Base-by-base conservation (phyloP, 35 echinoderm and acorn worm genomes). In the Heliocidaris erythrogramma region DNA sequence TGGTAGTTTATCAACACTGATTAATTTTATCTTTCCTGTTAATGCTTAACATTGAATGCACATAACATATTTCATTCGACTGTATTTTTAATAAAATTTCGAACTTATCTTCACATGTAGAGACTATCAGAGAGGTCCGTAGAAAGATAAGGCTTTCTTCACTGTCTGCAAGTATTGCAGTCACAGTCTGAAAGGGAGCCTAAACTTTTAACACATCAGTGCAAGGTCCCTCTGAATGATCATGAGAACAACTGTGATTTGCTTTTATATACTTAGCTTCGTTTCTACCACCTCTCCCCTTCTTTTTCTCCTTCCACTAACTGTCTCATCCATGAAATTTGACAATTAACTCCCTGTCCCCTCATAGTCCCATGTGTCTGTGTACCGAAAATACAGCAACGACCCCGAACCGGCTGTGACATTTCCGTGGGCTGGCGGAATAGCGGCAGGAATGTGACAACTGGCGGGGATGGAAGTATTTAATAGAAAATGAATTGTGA, bases 401-500 rank as follows among this genome's bases (percentile, higher is more conserved):
- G 65, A 78, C 65, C 65, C 65, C 65, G n/a, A 21, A 78, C 65
- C 27, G 18, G 21, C 65, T 78, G 65, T 78, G 65, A 78, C 65
- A 27, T 78, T 78, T 78, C 65, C 65, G 17, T 78, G 65, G 65
- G 52, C 49, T 52, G 49, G 49, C 60, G 60, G 60, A 1, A 69
- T 69, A 69, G 60, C 60, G 60, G 60, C 65, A 78, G 65, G 65
- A 78, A 78, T 78, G 65, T n/a, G 65, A 78, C 65, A 78, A 78
- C 65, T 78, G 65, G 65, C 65, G 65, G 65, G 27, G 65, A 78
- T 78, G 65, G 65, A 78, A 78, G 65, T 78, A 78, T 78, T 78
- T 78, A 78, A 78, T 78, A 78, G 65, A 78, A 78, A 78, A 78
- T 78, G 65, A 78, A 78, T 78, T n/a, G 61, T 78, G 18, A n/a